phyloP scores from a whole-genome alignment of 2,113 vertebrate genomes.

The Theristicus caerulescens region DNA sequence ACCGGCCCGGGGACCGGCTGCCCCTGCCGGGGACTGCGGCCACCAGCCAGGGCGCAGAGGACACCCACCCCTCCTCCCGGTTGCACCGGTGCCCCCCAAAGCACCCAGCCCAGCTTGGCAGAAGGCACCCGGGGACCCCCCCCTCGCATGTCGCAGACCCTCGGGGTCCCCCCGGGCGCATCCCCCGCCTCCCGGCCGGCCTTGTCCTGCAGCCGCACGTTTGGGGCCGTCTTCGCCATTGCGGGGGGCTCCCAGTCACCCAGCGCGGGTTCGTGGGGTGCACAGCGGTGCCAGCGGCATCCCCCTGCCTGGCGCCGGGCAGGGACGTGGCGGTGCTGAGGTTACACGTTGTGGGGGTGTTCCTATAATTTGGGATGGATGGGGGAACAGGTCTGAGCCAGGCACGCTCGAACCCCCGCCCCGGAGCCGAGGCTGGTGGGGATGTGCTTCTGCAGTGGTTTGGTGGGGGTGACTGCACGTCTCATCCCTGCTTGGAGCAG shows the following conservation, averaged over 20 bases:
- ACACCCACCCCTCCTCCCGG: not conserved
- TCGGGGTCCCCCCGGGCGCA: not conserved
- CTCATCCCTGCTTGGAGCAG: not conserved
- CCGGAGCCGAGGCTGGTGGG: not conserved
- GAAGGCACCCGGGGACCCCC: accelerated
- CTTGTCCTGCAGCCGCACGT: accelerated
- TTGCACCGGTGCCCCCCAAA: not conserved
- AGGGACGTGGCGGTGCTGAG: not conserved
- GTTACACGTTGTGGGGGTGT: accelerated
- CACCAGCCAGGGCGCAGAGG: not conserved
- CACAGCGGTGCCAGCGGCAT: accelerated
- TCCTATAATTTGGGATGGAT: not conserved
- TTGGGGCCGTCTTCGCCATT: accelerated
- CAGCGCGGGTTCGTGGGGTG: accelerated
- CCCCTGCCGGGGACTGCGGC: no score
- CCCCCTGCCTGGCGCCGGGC: not conserved
- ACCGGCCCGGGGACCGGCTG: not conserved
- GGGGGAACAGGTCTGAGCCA: not conserved
- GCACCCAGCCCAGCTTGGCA: accelerated
- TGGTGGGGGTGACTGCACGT: accelerated
- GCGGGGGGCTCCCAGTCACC: accelerated
- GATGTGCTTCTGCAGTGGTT: not conserved
- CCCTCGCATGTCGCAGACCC: accelerated
- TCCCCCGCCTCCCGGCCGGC: accelerated
- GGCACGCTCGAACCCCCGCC: accelerated